A percentile compares a stretch with the other conserved stretches of the same genome.
These are phyloP conservation scores for Cairina moschata DNA, from an alignment of 2,113 vertebrate genomes.

Conservation along the genomic window DNA sequence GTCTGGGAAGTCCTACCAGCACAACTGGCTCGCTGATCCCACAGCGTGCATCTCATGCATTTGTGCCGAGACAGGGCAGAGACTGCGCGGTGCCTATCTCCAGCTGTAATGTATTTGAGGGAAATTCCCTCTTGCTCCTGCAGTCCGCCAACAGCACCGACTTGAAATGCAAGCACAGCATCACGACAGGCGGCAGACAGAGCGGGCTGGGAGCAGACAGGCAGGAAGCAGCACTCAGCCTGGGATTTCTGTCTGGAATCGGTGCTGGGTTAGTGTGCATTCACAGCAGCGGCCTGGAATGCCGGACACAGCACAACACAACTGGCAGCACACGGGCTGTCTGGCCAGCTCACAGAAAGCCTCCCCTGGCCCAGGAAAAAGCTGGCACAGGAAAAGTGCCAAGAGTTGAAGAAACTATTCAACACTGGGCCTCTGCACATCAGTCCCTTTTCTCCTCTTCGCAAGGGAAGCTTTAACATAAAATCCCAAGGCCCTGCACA, in stretches of 20 bases:
- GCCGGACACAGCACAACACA: conserved; percentile 32
- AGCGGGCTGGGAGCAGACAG: background rate
- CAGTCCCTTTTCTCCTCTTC: background rate
- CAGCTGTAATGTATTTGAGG: background rate
- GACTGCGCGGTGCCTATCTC: too few species aligned
- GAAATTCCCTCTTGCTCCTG: background rate
- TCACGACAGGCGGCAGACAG: background rate
- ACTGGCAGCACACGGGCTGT: background rate
- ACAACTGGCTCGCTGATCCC: background rate
- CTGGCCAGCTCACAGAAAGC: background rate
- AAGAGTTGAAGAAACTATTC: background rate
- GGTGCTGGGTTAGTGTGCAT: background rate
- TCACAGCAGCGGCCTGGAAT: conserved; percentile 3
- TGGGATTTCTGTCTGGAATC: background rate
- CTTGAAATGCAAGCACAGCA: fast-evolving
- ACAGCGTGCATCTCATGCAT: fast-evolving
- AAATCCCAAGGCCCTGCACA: background rate
- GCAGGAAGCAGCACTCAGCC: background rate
- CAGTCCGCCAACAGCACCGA: fast-evolving
- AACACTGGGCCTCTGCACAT: background rate
- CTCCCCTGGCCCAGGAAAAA: background rate
- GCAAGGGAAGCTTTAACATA: background rate
- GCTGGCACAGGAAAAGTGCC: background rate
- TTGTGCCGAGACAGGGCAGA: background rate
- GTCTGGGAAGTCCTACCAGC: background rate